These are phyloP conservation scores for Mesorhabditis spiculigera DNA, from an alignment of 2,888 invertebrate species.

Conservation along the genomic window DNA sequence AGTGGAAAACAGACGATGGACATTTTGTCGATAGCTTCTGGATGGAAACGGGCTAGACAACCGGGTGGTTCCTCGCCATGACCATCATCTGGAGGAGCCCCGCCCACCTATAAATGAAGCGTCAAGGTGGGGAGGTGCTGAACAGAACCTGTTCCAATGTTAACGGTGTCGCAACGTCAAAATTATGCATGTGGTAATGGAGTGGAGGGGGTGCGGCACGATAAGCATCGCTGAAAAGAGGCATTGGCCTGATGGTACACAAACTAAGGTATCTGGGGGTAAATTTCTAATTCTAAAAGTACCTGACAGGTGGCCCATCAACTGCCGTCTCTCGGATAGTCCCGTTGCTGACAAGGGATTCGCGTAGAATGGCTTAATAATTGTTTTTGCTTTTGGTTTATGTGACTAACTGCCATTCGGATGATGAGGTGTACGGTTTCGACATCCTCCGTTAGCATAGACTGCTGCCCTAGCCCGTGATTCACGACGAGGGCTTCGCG, in stretches of 20 bases:
- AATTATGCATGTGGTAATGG: constrained; percentile 44
- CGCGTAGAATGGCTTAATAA: too few species aligned
- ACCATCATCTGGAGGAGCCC: background rate
- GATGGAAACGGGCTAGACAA: constrained; percentile 41
- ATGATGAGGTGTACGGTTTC: constrained; percentile 1
- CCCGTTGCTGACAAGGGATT: too few species aligned
- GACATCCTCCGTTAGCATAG: background rate
- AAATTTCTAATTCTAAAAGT: too few species aligned
- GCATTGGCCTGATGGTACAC: too few species aligned
- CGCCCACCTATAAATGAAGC: background rate
- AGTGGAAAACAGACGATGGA: constrained; percentile 92
- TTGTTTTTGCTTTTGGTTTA: too few species aligned
- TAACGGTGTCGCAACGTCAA: constrained; percentile 41
- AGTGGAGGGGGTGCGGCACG: constrained; percentile 28
- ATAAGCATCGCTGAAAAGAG: background rate
- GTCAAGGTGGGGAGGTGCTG: background rate
- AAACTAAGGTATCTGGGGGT: too few species aligned
- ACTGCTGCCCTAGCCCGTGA: background rate
- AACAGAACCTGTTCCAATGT: constrained; percentile 46
- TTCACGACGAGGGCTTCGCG: background rate
- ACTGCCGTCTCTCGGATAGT: too few species aligned
- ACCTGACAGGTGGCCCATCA: too few species aligned
- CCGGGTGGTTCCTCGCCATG: constrained; percentile 16
- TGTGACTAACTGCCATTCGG: background rate
- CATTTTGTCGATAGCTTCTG: constrained; percentile 80